Base-by-base conservation (phyloP, 2,888 invertebrate species). In the Melipona beecheii region DNA sequence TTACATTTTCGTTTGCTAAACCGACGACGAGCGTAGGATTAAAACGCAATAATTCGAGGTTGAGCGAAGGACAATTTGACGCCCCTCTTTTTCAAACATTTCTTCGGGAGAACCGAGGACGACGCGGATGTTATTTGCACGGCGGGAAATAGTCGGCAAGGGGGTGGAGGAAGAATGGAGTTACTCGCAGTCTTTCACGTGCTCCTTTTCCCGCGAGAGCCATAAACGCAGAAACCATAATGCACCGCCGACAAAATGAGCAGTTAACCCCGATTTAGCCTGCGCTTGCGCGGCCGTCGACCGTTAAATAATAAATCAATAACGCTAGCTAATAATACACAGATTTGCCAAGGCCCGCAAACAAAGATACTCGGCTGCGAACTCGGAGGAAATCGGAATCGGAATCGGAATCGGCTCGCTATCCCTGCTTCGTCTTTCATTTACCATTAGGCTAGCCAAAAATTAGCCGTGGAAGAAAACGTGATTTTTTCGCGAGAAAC, bases 261-360 rank as follows among this genome's bases (percentile, higher is more conserved):
- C 91, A 91, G 91, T 92, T 92, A 91, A 92, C 92, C 92, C 90
- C 92, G 92, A 92, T 92, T 92, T 92, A 91, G 85, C 89, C 81
- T 82, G 87, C 89, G 90, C 87, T 76, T 87, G 87, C 90, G 90
- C 86, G 64, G 66, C 81, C 60, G 78, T 81, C 86, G 79, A 86
- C 86, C 85, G 86, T 89, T 91, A 92, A 92, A 92, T 91, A 91
- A 92, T 92, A 91, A 92, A 92, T 92, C 92, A 92, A 92, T 92
- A 92, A 92, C 86, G 84, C 88, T 77, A 82, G 89, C 89, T 91
- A 91, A 89, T 90, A 91, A 90, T 86, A 90, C 86, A 83, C 87
- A 81, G 77, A 87, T 83, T 89, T 88, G 70, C 83, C 75, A 71
- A 88, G 84, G 71, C 72, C 75, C 76, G 60, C 83, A 73, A 83